Evolutionary conservation across 1,140 invertebrate genomes (phyloP), one percentile per base, ranked within the genome.

Genomic region (Atopsyche davidsoni): DNA sequence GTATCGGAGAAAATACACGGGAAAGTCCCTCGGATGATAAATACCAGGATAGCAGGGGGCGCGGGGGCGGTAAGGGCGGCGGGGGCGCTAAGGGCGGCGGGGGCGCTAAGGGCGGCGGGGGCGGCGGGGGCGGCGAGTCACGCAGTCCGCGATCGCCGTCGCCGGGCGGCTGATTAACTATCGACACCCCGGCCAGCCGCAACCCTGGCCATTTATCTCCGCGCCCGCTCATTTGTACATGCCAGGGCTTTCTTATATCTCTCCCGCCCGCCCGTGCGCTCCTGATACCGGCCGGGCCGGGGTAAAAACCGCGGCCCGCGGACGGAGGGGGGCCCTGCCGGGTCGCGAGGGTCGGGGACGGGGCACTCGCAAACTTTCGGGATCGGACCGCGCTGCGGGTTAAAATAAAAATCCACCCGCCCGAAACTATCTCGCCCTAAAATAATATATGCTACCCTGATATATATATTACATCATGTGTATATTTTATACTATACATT

Each of bases 191-290:
- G 35, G 51, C 50, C 45, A 53, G 55, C 50, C 55, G 43, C 55
- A 57, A 57, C 55, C 55, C 55, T 57, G 55, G 46, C 55, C 55
- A 57, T 57, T 57, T 57, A 57, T 57, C 55, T 57, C 55, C 46
- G 50, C 42, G 43, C 55, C 55, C 41, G 46, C 55, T 53, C 55
- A 57, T 57, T 57, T 57, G 50, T 57, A 57, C 55, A 45, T 47
- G 54, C 51, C 52, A 51, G 40, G 54, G 44, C 49, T 56, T 52
- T 51, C 35, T 48, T n/a, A n/a, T n/a, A n/a, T n/a, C n/a, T n/a
- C 46, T 34, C 52, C 41, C 42, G 34, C 24, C 31, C 21, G 25
- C 38, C 48, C 35, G 16, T 28, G 13, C 25, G 13, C 25, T 9
- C 25, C 25, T n/a, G 13, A 7, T n/a, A 13, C 7, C n/a, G n/a